Conservation (phyloP, 2,797 vertebrate genomes). For the Allobates femoralis region DNA sequence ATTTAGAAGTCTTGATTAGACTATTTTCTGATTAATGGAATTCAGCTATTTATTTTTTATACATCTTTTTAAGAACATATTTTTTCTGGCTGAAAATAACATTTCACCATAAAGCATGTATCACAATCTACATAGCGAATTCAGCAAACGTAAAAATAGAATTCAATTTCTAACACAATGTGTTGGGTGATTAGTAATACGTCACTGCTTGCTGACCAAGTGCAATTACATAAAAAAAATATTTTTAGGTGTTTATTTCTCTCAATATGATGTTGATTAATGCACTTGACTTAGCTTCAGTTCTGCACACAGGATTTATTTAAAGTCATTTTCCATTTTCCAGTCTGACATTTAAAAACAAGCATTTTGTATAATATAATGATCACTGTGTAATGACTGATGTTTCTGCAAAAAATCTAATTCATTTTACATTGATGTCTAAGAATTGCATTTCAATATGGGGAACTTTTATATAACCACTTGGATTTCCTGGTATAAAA, state of each 20-base stretch:
- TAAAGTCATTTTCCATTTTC: neutral
- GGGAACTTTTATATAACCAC: no score
- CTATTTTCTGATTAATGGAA: neutral
- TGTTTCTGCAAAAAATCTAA: neutral
- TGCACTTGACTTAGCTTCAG: conserved; percentile 14
- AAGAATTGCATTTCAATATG: no score
- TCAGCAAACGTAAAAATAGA: conserved; percentile 20
- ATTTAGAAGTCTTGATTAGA: neutral
- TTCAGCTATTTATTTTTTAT: neutral
- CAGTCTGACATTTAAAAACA: neutral
- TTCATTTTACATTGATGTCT: no score
- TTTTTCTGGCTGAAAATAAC: neutral
- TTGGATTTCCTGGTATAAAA: no score
- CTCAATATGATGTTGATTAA: conserved; percentile 41
- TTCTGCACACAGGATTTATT: neutral
- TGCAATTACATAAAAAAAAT: conserved; percentile 18
- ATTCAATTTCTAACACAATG: conserved; percentile 23
- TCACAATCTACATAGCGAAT: conserved; percentile 10
- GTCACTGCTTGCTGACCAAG: conserved; percentile 33
- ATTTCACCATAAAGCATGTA: neutral
- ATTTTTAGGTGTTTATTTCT: conserved; percentile 25
- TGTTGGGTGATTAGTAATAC: conserved; percentile 11
- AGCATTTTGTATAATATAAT: neutral
- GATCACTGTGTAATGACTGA: no score
- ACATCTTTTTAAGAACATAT: neutral